Evolutionary conservation across 1,140 invertebrate species (phyloP), one percentile per base, ranked within the genome.

Genomic region (Nebria ingens): DNA sequence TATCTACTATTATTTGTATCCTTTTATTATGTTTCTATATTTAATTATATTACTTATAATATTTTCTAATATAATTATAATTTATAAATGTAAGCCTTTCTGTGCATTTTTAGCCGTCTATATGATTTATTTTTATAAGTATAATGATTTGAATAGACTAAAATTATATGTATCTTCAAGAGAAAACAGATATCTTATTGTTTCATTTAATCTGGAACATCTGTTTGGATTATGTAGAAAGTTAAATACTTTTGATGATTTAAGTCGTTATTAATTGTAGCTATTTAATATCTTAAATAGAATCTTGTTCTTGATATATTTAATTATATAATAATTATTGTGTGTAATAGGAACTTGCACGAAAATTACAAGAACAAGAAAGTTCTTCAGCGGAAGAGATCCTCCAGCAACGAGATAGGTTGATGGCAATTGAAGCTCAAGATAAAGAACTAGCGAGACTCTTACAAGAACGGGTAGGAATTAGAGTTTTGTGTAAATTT

Each of bases 381-480:
- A 81, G 80, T 60, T 77, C 78, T 21, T 66, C 73, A 12, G 40
- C 40, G 9, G 73, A 80, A 55, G 76, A 79, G 59, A 76, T 78
- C 19, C 74, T 83, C 62, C 66, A 83, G 20, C 78, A 89, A 61
- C 62, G 76, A 21, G 87, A 92, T 71, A 79, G 83, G 64, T 78
- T 87, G 60, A 68, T 85, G 57, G 89, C 90, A 6, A 91, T 95
- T 52, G 92, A 97, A 73, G 87, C 87, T 2, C 91, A 95, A 68
- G 93, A 97, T 69, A 83, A 89, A 50, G 89, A 95, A 70, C 73
- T 96, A 1, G 93, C 93, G 0, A 81, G 85, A 64, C 81, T 95
- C 67, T 74, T 97, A 38, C 91, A 97, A 68, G 91, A 95, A 66
- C 83, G 87, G 65, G 87, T 80, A 62, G 64, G 56, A 64, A 53